Conservation (phyloP, 2,797 vertebrate species). For the Megalops cyprinoides region DNA sequence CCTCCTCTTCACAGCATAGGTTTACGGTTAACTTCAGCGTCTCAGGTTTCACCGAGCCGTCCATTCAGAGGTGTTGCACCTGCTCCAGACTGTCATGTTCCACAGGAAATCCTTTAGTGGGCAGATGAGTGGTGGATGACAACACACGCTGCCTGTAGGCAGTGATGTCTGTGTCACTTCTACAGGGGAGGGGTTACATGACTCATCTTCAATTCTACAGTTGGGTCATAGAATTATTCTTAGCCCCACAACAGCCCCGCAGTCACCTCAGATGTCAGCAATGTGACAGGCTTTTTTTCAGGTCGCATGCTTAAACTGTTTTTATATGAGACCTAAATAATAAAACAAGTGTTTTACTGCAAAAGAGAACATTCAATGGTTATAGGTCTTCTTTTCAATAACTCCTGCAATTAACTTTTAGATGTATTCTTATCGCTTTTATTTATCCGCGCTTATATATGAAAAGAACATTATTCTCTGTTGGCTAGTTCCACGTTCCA, state of each 20-base stretch:
- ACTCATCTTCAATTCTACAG: neutral
- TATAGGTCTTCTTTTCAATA: too few species aligned
- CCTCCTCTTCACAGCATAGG: slow-evolving; percentile 51
- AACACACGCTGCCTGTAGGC: slow-evolving; percentile 25
- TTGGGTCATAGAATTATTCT: slow-evolving; percentile 25
- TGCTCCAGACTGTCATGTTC: slow-evolving; percentile 53
- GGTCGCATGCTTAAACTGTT: neutral
- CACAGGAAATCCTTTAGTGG: slow-evolving; percentile 53
- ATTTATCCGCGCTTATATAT: too few species aligned
- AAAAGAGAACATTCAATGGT: too few species aligned
- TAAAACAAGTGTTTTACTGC: too few species aligned
- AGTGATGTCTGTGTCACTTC: slow-evolving; percentile 37
- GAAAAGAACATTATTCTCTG: neutral
- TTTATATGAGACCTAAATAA: neutral
- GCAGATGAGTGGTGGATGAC: slow-evolving; percentile 26
- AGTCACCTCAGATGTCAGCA: neutral
- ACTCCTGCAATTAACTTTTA: too few species aligned
- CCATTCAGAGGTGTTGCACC: slow-evolving; percentile 52
- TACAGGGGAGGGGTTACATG: slow-evolving; percentile 22
- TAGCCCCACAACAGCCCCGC: neutral
- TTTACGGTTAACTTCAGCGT: slow-evolving; percentile 34
- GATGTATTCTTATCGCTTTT: too few species aligned
- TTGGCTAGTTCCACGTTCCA: neutral
- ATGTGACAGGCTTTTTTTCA: neutral
- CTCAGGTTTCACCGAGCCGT: slow-evolving; percentile 54